Evolutionary conservation across 2,888 invertebrate genomes (phyloP).

Genomic region (Lasius fuliginosus): DNA sequence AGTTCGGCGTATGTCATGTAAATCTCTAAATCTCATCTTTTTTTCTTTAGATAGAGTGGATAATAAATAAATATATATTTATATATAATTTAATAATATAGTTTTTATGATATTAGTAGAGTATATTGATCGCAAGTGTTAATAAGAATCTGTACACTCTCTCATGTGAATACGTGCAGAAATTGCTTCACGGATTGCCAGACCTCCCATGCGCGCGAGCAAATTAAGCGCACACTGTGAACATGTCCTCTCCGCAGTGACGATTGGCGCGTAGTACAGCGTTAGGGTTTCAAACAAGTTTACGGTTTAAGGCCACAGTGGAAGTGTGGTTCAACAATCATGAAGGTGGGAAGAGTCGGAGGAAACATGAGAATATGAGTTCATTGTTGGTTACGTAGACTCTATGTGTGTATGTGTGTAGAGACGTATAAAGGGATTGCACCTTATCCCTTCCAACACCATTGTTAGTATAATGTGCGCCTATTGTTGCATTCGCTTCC

Average conservation of each 20-base stretch:
- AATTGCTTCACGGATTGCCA: slow-evolving; percentile 46
- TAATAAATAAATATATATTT: background rate
- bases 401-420: background rate
- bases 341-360: slow-evolving; percentile 65
- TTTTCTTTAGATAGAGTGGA: no score
- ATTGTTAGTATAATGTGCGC: slow-evolving; percentile 70
- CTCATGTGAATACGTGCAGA: slow-evolving; percentile 32
- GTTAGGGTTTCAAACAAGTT: slow-evolving; percentile 60
- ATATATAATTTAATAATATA: background rate
- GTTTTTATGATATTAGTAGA: background rate
- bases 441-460: slow-evolving; percentile 64
- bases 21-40: background rate
- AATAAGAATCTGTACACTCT: slow-evolving; percentile 32
- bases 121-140: slow-evolving; percentile 16
- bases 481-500: slow-evolving; percentile 75
- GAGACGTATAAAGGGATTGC: slow-evolving; percentile 68
- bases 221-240: slow-evolving; percentile 56
- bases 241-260: slow-evolving; percentile 47
- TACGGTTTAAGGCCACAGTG: slow-evolving; percentile 57
- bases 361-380: slow-evolving; percentile 75
- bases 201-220: slow-evolving; percentile 49
- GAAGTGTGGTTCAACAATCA: slow-evolving; percentile 69
- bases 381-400: slow-evolving; percentile 69
- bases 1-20: no score
- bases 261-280: slow-evolving; percentile 58